phyloP scores from a whole-genome alignment of 2,797 vertebrate genomes.

The Tapera naevia region DNA sequence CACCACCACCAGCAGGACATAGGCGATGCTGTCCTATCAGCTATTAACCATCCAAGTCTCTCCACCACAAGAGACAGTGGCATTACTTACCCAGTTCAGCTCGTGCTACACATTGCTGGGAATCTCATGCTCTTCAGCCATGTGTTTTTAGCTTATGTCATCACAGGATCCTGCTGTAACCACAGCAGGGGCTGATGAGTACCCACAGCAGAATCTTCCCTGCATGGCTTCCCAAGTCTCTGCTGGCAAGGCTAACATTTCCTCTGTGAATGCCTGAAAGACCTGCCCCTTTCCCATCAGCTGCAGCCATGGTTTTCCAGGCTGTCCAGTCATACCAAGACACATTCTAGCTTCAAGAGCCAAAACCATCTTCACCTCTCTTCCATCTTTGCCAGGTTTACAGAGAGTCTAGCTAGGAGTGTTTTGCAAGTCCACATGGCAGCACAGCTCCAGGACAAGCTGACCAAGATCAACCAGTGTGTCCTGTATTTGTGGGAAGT shows the following conservation, averaged over 20 bases:
- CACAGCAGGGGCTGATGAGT: neutral
- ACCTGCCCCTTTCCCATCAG: neutral
- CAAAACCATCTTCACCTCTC: neutral
- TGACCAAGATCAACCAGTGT: neutral
- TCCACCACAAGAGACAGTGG: accelerated
- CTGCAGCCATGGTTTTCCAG: neutral
- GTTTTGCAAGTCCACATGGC: neutral
- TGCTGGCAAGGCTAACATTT: neutral
- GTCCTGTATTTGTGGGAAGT: neutral
- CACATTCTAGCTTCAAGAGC: neutral
- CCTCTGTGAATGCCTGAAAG: neutral
- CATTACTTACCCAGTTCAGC: neutral
- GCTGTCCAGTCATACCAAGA: neutral
- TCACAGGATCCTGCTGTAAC: constrained; percentile 6
- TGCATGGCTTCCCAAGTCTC: neutral
- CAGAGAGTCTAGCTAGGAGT: neutral
- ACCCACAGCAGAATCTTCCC: neutral
- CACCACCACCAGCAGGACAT: neutral
- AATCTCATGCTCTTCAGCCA: neutral
- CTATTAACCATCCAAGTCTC: neutral
- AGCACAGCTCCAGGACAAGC: neutral
- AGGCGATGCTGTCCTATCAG: neutral
- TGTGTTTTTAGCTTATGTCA: neutral
- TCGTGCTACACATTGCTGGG: neutral
- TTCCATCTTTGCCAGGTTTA: neutral